These are phyloP conservation scores for Odontothrips loti DNA, from an alignment of 2,888 invertebrate species.

Conservation along the genomic window DNA sequence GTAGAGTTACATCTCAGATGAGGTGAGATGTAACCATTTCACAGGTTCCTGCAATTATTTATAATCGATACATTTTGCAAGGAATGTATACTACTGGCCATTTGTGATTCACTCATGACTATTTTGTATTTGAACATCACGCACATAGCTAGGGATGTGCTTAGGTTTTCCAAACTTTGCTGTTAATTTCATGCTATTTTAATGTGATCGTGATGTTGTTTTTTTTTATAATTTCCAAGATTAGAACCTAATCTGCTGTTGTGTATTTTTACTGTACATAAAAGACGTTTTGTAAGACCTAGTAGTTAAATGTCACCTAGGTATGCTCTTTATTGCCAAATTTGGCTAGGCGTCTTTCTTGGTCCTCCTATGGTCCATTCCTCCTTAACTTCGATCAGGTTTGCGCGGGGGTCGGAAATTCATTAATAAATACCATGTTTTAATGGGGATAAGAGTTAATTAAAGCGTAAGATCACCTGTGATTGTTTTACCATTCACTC, in stretches of 20 bases:
- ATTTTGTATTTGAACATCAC: constrained; percentile 20
- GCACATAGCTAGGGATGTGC: not conserved
- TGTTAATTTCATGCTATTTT: not conserved
- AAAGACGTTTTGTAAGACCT: constrained; percentile 6
- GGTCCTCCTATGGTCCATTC: not conserved
- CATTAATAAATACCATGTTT: no score
- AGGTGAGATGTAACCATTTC: not conserved
- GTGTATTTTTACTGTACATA: constrained; percentile 13
- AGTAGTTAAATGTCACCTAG: not conserved
- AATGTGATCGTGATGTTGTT: constrained; percentile 8
- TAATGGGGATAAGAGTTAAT: no score
- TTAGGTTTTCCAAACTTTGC: not conserved
- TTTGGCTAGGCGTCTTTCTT: not conserved
- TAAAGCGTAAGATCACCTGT: not conserved
- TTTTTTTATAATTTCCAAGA: not conserved
- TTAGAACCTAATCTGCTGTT: not conserved
- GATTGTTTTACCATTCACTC: not conserved
- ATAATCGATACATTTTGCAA: not conserved
- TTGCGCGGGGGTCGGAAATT: no score
- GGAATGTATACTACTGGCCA: not conserved
- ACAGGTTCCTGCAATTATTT: constrained; percentile 19
- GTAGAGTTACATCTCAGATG: not conserved
- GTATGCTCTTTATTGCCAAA: not conserved
- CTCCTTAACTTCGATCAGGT: no score
- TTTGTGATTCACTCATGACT: not conserved